Percentiles rank a stretch among this genome's conserved stretches.
Conservation (phyloP, 2,797 vertebrate species). For the Rhabdophis nuchalis region DNA sequence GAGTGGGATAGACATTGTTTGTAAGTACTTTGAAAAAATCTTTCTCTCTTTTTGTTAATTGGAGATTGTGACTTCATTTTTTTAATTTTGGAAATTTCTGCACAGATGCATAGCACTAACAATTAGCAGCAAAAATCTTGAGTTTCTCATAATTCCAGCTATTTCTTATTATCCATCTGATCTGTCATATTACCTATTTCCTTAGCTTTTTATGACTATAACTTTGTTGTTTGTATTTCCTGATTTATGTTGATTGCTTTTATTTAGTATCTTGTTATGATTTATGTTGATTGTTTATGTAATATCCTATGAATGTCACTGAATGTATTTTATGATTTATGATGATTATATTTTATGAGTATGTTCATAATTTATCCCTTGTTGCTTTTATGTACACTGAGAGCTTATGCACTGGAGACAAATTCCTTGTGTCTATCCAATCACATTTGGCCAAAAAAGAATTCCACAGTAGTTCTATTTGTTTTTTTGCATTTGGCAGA, state of each 20-base stretch:
- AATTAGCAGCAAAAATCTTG: not conserved
- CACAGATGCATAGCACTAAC: too few relatives aligned
- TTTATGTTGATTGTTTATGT: not conserved
- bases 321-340: not conserved
- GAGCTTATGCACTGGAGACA: not conserved
- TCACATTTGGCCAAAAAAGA: not conserved
- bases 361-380: not conserved
- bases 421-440: not conserved
- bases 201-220: not conserved
- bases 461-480: not conserved
- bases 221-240: not conserved
- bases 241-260: not conserved
- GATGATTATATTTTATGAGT: not conserved
- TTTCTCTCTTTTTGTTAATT: not conserved
- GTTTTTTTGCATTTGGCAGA: not conserved
- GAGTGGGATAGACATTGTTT: slow-evolving; percentile 89
- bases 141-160: not conserved
- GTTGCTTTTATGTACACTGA: not conserved
- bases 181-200: not conserved
- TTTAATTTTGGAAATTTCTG: not conserved
- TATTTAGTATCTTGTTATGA: too few relatives aligned
- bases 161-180: not conserved
- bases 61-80: not conserved
- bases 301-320: not conserved
- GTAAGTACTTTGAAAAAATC: slow-evolving; percentile 70